Evolutionary conservation across 2,888 invertebrate species (phyloP).

Genomic region (Halictus ligatus): DNA sequence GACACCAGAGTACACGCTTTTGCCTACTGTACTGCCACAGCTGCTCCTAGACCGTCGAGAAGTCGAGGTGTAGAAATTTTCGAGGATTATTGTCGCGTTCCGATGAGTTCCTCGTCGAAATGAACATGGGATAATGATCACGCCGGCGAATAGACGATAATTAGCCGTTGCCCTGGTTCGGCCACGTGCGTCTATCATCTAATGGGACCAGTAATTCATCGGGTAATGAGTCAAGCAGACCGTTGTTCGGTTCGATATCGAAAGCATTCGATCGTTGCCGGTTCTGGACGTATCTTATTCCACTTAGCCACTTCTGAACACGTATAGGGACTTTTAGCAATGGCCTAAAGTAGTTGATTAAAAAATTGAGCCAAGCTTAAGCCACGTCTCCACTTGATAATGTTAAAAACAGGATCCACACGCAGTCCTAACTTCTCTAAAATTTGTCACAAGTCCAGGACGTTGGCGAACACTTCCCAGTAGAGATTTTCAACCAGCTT

Average conservation of each 20-base stretch:
- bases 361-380: no score
- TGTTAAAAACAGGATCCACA: no score
- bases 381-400: no score
- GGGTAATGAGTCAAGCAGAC: constrained; percentile 27
- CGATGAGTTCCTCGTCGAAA: not conserved
- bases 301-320: not conserved
- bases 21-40: not conserved
- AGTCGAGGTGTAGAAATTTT: not conserved
- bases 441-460: not conserved
- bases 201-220: constrained; percentile 37
- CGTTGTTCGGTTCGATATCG: not conserved
- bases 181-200: constrained; percentile 28
- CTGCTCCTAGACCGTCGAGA: not conserved
- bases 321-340: not conserved
- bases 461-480: no score
- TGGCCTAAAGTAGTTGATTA: no score
- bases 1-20: not conserved
- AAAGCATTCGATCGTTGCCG: not conserved
- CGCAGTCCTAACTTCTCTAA: not conserved
- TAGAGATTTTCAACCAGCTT: not conserved
- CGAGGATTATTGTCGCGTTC: not conserved
- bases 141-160: constrained; percentile 30
- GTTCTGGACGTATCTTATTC: not conserved
- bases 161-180: constrained; percentile 48
- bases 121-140: constrained; percentile 7